phyloP scores from a whole-genome alignment of 2,113 vertebrate genomes.

The Colistium nudipinnis region DNA sequence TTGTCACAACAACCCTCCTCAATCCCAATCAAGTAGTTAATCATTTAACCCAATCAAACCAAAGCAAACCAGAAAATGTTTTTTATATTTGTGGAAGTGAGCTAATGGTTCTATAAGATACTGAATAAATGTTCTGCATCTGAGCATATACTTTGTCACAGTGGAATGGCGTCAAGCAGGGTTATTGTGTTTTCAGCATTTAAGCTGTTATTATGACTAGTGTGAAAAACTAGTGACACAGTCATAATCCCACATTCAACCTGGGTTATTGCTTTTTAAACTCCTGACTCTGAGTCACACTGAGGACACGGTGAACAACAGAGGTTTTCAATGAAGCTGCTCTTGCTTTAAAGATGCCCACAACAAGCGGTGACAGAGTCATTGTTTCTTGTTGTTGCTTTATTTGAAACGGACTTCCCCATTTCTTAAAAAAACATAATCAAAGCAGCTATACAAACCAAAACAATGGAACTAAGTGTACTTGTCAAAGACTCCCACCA shows the following conservation, averaged over 20 bases:
- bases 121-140: no score
- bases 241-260: no score
- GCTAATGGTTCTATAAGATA: no score
- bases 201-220: no score
- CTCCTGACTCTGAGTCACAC: conserved; percentile 32
- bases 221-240: no score
- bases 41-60: background rate
- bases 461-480: conserved; percentile 51
- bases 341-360: conserved; percentile 79
- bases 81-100: no score
- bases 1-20: no score
- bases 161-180: no score
- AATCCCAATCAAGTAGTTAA: background rate
- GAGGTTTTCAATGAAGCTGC: conserved; percentile 54
- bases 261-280: no score
- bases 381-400: conserved; percentile 83
- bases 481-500: conserved; percentile 10
- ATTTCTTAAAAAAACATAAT: conserved; percentile 61
- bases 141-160: no score
- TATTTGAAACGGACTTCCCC: conserved; percentile 75
- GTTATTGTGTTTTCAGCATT: no score
- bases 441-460: conserved; percentile 34
- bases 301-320: conserved; percentile 49
- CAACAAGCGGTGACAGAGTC: conserved; percentile 76
- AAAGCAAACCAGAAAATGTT: no score